Evolutionary conservation across 2,888 invertebrate genomes (phyloP).

Genomic region (Ophion slaviceki): DNA sequence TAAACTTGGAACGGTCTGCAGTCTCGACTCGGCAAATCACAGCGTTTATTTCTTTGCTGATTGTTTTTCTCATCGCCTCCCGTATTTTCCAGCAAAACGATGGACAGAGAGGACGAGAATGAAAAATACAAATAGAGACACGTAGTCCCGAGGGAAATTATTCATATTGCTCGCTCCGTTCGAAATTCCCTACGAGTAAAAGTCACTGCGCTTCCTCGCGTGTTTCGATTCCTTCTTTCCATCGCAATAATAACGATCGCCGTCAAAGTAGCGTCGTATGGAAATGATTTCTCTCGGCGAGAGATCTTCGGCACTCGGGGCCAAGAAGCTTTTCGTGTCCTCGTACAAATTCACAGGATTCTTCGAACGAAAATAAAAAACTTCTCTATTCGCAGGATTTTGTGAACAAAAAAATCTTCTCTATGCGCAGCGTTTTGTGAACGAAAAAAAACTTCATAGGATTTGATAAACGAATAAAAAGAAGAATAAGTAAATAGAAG

Average conservation of each 20-base stretch:
- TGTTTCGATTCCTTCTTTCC: background rate
- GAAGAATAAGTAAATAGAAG: too few species aligned
- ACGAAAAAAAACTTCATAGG: conserved; percentile 23
- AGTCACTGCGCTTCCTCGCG: background rate
- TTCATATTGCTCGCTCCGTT: conserved; percentile 15
- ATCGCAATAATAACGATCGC: background rate
- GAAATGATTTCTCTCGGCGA: too few species aligned
- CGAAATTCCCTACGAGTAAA: conserved; percentile 8
- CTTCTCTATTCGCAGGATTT: background rate
- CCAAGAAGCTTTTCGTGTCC: too few species aligned
- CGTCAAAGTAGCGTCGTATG: background rate
- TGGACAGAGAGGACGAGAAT: background rate
- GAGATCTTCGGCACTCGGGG: too few species aligned
- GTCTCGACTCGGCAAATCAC: too few species aligned
- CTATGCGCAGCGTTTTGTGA: too few species aligned
- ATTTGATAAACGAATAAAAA: too few species aligned
- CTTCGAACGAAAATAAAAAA: background rate
- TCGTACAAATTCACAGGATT: too few species aligned
- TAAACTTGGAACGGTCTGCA: too few species aligned
- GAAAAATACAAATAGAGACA: conserved; percentile 6
- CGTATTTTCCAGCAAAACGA: background rate
- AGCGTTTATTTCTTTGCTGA: too few species aligned
- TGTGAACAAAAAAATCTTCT: too few species aligned
- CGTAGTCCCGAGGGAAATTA: conserved; percentile 35
- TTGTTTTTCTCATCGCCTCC: too few species aligned